Evolutionary conservation across 2,888 invertebrate genomes (phyloP), one percentile per base, ranked within the genome.

Genomic region (Cordilura impudica): DNA sequence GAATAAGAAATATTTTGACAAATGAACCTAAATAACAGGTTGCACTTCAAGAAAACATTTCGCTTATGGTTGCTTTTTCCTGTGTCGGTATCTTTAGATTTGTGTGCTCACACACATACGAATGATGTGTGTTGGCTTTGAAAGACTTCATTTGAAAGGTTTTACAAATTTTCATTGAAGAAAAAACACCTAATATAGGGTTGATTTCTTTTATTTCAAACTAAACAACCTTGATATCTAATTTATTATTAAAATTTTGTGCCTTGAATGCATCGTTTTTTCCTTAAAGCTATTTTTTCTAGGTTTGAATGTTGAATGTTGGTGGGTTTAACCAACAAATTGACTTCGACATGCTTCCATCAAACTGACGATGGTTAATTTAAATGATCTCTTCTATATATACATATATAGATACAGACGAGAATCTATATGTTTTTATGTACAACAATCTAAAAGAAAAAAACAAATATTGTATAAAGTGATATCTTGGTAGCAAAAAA

Each of bases 1-100:
- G 8, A 16, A 63, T 16, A 23, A 16, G 66, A 76, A 81, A 72
- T 87, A 88, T 88, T 90, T 90, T 90, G 90, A 90, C 90, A 90
- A 90, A 90, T 90, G 90, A 90, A 88, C 84, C 87, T 85, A 90
- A 90, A 90, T 90, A 90, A 90, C 90, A 90, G 90, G 90, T 89
- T 90, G 88, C 86, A 88, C 83, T 85, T 85, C 82, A 82, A 54
- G 61, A 81, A 51, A 72, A 71, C 61, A 76, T 65, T 76, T 61
- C 19, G 43, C 26, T 7, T 54, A 26, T 45, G 60, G 10, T 43
- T 69, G 39, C 23, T 58, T 43, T 54, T 63, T 54, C 49, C 78
- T 66, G 72, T 72, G 72, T 72, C 66, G 51, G 78, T 53, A 65
- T 58, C 70, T 78, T 65, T 75, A 51, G 35, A 39, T 1, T 39